Conservation (phyloP, 2,888 invertebrate genomes). For the Lissonota sp. region DNA sequence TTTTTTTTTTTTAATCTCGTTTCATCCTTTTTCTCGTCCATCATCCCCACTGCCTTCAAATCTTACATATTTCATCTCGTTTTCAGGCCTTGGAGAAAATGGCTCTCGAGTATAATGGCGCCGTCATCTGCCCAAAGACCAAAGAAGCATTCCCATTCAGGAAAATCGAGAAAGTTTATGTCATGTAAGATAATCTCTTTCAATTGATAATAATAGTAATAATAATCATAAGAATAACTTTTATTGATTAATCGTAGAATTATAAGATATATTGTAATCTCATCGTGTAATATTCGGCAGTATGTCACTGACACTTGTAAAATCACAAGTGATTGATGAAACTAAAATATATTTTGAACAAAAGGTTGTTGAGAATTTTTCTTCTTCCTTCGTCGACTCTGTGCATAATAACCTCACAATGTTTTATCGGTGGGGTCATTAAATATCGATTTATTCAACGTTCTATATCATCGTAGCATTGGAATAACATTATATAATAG, state of each 20-base stretch:
- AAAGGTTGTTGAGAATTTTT: constrained; percentile 2
- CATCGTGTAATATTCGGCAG: constrained; percentile 56
- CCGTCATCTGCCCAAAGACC: constrained; percentile 96
- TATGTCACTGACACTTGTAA: constrained; percentile 64
- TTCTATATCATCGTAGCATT: constrained; percentile 55
- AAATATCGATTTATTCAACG: constrained; percentile 62
- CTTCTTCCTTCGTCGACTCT: background rate
- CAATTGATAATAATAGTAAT: constrained; percentile 33
- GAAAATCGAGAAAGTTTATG: constrained; percentile 98
- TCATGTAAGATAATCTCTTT: constrained; percentile 90
- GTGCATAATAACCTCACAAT: background rate
- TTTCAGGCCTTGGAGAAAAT: constrained; percentile 92
- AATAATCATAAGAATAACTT: constrained; percentile 41
- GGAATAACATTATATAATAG: constrained; percentile 52
- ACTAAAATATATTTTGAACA: constrained; percentile 69
- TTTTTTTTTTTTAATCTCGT: background rate
- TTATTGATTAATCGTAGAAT: constrained; percentile 57
- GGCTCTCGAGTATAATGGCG: constrained; percentile 95
- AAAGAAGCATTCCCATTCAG: constrained; percentile 95
- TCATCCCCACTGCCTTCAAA: no score
- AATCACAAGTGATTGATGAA: constrained; percentile 62
- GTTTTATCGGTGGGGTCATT: constrained; percentile 62
- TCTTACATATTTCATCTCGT: no score
- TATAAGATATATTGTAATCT: constrained; percentile 48
- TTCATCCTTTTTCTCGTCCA: background rate